Conservation (phyloP, 2,888 invertebrate genomes). For the Drosophila nigricruria region DNA sequence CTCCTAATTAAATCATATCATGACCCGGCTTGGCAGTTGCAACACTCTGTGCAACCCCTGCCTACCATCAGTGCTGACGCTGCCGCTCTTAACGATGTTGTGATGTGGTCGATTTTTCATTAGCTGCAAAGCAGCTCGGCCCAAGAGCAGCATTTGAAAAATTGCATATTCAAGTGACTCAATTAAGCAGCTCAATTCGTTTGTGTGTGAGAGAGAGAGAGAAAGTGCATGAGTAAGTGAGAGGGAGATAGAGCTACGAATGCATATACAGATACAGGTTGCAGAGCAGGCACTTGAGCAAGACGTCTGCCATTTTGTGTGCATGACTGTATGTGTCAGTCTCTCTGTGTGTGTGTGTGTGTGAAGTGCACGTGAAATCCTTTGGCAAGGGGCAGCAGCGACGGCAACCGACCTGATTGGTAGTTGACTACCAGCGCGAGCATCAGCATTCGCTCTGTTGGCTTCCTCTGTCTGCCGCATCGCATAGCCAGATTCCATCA, state of each 20-base stretch:
- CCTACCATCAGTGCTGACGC: background rate
- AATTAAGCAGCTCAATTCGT: slow-evolving; percentile 58
- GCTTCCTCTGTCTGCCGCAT: slow-evolving; percentile 40
- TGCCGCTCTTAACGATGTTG: slow-evolving; percentile 69
- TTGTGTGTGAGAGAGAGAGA: slow-evolving; percentile 5
- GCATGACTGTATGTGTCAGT: slow-evolving; percentile 10
- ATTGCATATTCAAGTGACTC: slow-evolving; percentile 80
- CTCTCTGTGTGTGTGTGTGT: slow-evolving; percentile 29
- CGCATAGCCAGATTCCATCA: slow-evolving; percentile 75
- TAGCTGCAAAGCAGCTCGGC: slow-evolving; percentile 32
- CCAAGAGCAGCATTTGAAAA: slow-evolving; percentile 71
- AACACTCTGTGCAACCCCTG: slow-evolving; percentile 13
- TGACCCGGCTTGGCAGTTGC: slow-evolving; percentile 25
- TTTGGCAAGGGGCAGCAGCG: slow-evolving; percentile 73
- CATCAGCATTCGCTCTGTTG: slow-evolving; percentile 63
- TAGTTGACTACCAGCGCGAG: slow-evolving; percentile 67
- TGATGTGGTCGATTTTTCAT: slow-evolving; percentile 70
- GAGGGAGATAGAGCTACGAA: slow-evolving; percentile 30
- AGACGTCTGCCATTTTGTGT: slow-evolving; percentile 79
- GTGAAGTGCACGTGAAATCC: slow-evolving; percentile 76
- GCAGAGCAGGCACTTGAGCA: slow-evolving; percentile 62
- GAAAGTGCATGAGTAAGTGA: background rate
- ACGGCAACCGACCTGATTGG: slow-evolving; percentile 82
- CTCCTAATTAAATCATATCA: slow-evolving; percentile 83
- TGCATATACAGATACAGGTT: slow-evolving; percentile 65